phyloP scores from a whole-genome alignment of 2,888 invertebrate genomes.

The Plagodis pulveraria region DNA sequence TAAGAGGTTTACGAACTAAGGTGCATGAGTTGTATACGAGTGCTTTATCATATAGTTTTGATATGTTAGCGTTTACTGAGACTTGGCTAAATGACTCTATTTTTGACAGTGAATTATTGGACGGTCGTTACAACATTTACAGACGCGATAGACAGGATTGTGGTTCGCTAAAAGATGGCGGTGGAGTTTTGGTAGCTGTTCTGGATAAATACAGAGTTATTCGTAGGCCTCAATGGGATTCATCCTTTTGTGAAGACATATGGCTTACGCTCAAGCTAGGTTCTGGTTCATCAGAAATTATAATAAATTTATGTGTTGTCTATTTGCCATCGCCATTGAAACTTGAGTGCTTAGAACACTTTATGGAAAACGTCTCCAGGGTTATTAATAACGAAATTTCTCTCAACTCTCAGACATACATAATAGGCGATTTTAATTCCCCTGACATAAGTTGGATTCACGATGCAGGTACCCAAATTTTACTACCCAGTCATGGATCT shows the following conservation, averaged over 20 bases:
- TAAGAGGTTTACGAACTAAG: slow-evolving; percentile 8
- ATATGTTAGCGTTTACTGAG: slow-evolving; percentile 1
- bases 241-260: not conserved
- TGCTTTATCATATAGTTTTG: not conserved
- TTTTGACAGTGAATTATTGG: not conserved
- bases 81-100: slow-evolving; percentile 1
- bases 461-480: not conserved
- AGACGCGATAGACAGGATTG: not conserved
- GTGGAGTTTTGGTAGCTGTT: not conserved
- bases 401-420: not conserved
- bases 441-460: not conserved
- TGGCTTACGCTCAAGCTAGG: not conserved
- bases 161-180: not conserved
- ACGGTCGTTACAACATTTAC: slow-evolving; percentile 1
- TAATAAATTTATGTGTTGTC: not conserved
- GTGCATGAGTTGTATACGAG: not conserved
- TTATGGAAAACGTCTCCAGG: not conserved
- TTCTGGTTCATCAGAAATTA: not conserved
- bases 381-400: not conserved
- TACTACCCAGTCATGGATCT: not conserved
- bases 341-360: not conserved
- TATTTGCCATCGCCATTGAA: not conserved
- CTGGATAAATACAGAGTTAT: not conserved
- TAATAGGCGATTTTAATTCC: not conserved
- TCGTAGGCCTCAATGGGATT: slow-evolving; percentile 2